A percentile compares a stretch with the other conserved stretches of the same genome.
Conservation (phyloP, 2,797 vertebrate genomes). For the Ciconia nigra region DNA sequence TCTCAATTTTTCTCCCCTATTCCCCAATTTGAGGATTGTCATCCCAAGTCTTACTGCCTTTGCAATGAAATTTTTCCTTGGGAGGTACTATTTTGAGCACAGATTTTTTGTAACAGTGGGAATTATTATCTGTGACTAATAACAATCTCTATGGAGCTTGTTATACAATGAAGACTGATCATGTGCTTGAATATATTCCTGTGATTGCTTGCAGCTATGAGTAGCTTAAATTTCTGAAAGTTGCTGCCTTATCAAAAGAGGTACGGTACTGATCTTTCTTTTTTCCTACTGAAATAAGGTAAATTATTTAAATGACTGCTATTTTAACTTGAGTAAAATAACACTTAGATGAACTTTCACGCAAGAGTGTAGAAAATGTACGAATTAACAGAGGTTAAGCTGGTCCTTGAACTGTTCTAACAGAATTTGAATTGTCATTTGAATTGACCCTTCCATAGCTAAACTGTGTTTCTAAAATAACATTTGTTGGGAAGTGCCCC, state of each 20-base stretch:
- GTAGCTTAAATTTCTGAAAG: not conserved
- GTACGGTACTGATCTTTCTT: not conserved
- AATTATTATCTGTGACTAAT: conserved; percentile 49
- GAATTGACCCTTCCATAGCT: not conserved
- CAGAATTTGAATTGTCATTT: not conserved
- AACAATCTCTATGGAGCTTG: conserved; percentile 13
- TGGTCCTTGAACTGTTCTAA: not conserved
- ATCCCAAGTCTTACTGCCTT: not conserved
- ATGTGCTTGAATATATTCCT: conserved; percentile 1
- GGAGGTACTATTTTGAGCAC: not conserved
- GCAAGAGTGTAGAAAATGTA: not conserved
- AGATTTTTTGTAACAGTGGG: conserved; percentile 13
- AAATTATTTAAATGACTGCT: not conserved
- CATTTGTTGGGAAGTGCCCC: not conserved
- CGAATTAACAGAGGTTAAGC: not conserved
- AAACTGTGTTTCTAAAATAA: not conserved
- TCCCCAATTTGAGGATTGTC: not conserved
- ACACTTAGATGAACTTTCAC: not conserved
- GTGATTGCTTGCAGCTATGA: not conserved
- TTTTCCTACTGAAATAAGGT: not conserved
- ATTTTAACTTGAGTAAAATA: not conserved
- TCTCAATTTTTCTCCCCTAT: not conserved
- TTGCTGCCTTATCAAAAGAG: not conserved
- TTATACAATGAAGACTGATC: conserved; percentile 17
- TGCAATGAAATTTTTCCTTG: not conserved